Base-by-base conservation (phyloP, 2,113 vertebrate genomes). In the Baryphthengus martii region DNA sequence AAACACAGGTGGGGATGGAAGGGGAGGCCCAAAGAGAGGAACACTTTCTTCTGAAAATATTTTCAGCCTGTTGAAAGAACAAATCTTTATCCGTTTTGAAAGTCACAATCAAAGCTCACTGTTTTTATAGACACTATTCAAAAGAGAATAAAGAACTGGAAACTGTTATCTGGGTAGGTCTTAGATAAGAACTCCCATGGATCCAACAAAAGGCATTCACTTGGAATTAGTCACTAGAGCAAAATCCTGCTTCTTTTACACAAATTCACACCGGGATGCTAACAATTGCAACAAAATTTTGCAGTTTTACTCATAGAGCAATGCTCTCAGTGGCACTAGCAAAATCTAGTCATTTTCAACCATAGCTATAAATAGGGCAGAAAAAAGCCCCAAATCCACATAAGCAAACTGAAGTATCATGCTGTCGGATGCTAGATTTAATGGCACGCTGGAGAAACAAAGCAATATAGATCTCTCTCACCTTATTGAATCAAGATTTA, bases 1-100 rank as follows among this genome's bases (percentile, higher is more conserved):
- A 98, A 99, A 99, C 76, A 99, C 98, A 85, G 99, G 99, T 2
- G 99, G 99, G 78, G 99, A 98, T 4, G 99, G 99, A 81, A 99
- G 98, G 39, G 99, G 99, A 35, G 99, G 99, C 56, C 99, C 99
- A 89, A 99, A 99, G 92, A 99, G 98, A 11, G 99, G 99, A 47
- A 99, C 99, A 1, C 99, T 99, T 97, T 99, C 99, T 98, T 99
- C 99, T 56, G 99, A 99, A 97, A 99, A 99, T 95, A 99, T 99
- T 98, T 99, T 99, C 97, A 99, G 98, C 98, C 99, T 99, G 96
- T 24, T n/a, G 45, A 88, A 89, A 96, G 55, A 90, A 95, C 13
- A 89, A 65, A 50, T 42, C 19, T 83, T 90, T 77, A 88, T 71
- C 35, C 70, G 45, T 19, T 70, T 20, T 67, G 45, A 72, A 89